Evolutionary conservation across 2,113 vertebrate species (phyloP).

Genomic region (Muntiacus muntjak): DNA sequence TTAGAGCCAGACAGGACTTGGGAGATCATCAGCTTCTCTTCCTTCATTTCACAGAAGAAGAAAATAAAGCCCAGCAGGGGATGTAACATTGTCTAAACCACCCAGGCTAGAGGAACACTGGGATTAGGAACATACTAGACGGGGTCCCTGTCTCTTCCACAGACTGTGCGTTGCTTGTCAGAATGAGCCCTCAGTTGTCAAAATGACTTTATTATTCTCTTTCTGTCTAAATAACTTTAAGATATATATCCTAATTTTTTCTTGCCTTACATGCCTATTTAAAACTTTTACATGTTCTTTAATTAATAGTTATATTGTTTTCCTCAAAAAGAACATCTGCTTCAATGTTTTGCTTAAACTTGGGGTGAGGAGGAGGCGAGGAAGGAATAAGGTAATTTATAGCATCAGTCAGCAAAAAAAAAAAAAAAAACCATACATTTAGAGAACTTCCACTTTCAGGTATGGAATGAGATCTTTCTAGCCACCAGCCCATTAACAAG

Average conservation of each 20-base stretch:
- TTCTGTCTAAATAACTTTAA: background rate
- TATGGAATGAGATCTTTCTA: background rate
- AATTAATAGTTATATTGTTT: background rate
- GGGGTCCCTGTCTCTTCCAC: background rate
- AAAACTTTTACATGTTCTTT: background rate
- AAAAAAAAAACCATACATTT: background rate
- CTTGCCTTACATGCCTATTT: background rate
- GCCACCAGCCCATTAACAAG: background rate
- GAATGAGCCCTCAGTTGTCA: background rate
- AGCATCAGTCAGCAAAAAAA: background rate
- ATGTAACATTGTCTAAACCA: background rate
- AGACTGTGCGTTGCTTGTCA: background rate
- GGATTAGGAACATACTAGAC: background rate
- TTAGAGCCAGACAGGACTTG: conserved; percentile 33
- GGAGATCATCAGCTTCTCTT: conserved; percentile 40
- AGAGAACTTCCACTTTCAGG: background rate
- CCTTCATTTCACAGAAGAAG: conserved; percentile 33
- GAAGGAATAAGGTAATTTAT: background rate
- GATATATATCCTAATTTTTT: background rate
- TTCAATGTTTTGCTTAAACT: background rate
- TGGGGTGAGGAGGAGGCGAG: background rate
- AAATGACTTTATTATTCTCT: background rate
- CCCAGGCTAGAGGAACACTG: background rate
- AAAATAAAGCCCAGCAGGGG: background rate
- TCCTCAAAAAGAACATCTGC: background rate